These are phyloP conservation scores for Urocolius indicus DNA, from an alignment of 2,113 vertebrate species.

Conservation along the genomic window DNA sequence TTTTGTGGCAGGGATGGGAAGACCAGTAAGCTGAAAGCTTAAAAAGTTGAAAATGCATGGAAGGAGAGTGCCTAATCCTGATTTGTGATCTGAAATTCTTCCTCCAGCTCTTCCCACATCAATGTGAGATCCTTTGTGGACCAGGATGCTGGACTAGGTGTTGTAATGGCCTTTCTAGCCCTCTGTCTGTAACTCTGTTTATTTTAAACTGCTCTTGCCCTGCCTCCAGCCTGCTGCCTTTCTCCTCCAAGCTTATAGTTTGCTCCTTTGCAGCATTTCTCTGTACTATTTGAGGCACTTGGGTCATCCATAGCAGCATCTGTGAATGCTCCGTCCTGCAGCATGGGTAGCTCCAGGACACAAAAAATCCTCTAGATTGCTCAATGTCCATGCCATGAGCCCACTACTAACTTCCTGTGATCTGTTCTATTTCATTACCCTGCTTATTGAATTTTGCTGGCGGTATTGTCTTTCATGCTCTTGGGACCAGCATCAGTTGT, in stretches of 20 bases:
- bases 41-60: neutral
- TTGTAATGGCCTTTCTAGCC: neutral
- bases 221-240: neutral
- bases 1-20: neutral
- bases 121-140: neutral
- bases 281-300: neutral
- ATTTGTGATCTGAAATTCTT: neutral
- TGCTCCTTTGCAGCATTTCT: neutral
- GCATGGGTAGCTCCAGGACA: neutral
- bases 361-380: neutral
- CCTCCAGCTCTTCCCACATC: neutral
- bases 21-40: neutral
- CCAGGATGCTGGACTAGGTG: neutral
- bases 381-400: neutral
- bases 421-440: neutral
- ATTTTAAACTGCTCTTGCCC: neutral
- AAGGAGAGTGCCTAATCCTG: neutral
- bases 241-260: neutral
- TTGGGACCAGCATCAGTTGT: conserved; percentile 17
- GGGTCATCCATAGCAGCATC: neutral
- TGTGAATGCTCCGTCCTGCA: neutral
- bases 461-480: neutral
- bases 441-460: conserved; percentile 30
- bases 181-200: neutral
- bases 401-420: neutral